Evolutionary conservation across 2,888 invertebrate species (phyloP), one percentile per base, ranked within the genome.

Genomic region (Drosophila neotestacea): DNA sequence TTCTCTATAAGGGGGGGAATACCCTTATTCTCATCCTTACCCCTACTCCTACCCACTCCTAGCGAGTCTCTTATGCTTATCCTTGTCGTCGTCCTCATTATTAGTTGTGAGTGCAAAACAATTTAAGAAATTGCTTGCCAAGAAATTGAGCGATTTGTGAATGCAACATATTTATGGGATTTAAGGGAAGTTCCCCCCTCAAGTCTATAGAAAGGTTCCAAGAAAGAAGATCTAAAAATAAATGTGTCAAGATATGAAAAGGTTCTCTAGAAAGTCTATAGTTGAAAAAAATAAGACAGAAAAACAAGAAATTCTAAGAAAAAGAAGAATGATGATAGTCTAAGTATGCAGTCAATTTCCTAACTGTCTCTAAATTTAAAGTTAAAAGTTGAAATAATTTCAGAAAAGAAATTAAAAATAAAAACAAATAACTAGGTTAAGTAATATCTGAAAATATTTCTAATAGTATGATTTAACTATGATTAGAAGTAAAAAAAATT

Each of bases 121-220:
- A 85, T 83, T 83, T 85, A 70, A 67, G 73, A 82, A 72, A 81
- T 83, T 83, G 79, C 73, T 67, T 83, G 73, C 67, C 78, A 83
- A 80, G 67, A 74, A 68, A 55, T 48, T 41, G 36, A 63, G 42
- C 47, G 39, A n/a, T 41, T 39, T 44, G 30, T 48, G 36, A 50
- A 56, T 68, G 56, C 41, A 38, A 47, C 38, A 47, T 28, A 28
- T 48, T 30, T 41, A 32, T 22, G 28, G 22, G 22, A 16, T 16
- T 16, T 16, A n/a, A 4, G 9, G 27, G 13, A 28, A 27, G 38
- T 6, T 3, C 16, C 4, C 9, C 4, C 9, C 1, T 22, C 22
- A 41, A 44, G 4, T 22, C 5, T 2, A 28, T 9, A n/a, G 34
- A 1, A 38, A 30, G 5, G 22, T 4, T 36, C 27, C 7, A 41